Conservation (phyloP, 2,888 invertebrate species). For the Epinotia demarniana region DNA sequence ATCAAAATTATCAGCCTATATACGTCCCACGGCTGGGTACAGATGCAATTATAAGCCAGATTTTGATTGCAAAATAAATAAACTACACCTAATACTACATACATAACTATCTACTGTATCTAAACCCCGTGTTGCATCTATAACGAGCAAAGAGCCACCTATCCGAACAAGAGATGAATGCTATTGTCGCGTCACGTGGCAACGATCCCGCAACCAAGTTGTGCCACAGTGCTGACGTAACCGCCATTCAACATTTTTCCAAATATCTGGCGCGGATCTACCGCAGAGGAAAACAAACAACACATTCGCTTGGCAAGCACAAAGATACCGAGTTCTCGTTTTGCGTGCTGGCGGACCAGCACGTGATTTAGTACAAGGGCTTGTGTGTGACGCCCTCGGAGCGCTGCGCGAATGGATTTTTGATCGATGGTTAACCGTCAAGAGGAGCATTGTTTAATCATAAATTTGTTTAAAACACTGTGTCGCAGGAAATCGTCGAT, state of each 20-base stretch:
- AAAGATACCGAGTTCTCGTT: constrained; percentile 28
- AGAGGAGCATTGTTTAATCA: constrained; percentile 26
- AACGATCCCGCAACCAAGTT: background rate
- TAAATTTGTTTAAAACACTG: constrained; percentile 1
- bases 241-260: constrained; percentile 5
- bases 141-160: background rate
- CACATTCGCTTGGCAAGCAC: constrained; percentile 33
- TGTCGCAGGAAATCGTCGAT: background rate
- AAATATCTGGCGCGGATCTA: constrained; percentile 5
- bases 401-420: constrained; percentile 72
- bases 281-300: constrained; percentile 28
- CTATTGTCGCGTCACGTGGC: background rate
- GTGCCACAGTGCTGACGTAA: background rate
- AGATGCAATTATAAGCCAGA: background rate
- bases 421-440: constrained; percentile 52
- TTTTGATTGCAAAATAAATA: background rate
- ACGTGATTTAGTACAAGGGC: constrained; percentile 69
- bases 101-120: no score
- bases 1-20: background rate
- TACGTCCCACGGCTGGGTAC: no score
- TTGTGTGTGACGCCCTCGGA: constrained; percentile 62
- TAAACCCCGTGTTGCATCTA: background rate
- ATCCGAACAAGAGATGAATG: background rate
- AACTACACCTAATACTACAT: no score
- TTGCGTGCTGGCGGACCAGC: constrained; percentile 51